These are phyloP conservation scores for Huso huso DNA, from an alignment of 2,797 vertebrate species.

Conservation along the genomic window DNA sequence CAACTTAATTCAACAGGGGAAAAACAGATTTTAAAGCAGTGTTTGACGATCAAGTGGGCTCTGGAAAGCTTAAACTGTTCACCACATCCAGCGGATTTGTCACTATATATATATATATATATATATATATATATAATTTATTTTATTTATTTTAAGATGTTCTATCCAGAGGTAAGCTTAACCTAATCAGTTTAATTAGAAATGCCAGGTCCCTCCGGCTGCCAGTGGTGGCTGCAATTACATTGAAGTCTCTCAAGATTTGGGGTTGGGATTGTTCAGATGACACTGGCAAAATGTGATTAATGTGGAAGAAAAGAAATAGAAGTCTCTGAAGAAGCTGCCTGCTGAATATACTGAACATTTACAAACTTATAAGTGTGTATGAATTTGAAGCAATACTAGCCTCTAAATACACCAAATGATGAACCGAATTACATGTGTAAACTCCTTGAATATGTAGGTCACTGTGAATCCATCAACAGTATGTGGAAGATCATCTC, in stretches of 20 bases:
- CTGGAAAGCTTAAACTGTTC: no score
- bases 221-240: neutral
- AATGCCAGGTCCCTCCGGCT: neutral
- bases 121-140: slow-evolving; percentile 11
- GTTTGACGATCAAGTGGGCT: no score
- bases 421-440: no score
- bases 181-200: slow-evolving; percentile 1
- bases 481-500: no score
- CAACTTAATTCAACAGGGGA: no score
- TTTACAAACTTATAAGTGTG: neutral
- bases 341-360: neutral
- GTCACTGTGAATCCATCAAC: no score
- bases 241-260: neutral
- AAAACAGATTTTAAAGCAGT: no score
- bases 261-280: neutral
- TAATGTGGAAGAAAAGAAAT: neutral
- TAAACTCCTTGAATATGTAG: no score
- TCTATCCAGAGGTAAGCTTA: neutral
- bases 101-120: slow-evolving; percentile 12
- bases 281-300: slow-evolving; percentile 3
- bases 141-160: neutral
- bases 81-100: no score
- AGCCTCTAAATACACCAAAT: no score
- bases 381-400: neutral
- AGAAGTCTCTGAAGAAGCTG: slow-evolving; percentile 1